Base-by-base conservation (phyloP, 1,140 invertebrate species). In the Nasonia vitripennis region DNA sequence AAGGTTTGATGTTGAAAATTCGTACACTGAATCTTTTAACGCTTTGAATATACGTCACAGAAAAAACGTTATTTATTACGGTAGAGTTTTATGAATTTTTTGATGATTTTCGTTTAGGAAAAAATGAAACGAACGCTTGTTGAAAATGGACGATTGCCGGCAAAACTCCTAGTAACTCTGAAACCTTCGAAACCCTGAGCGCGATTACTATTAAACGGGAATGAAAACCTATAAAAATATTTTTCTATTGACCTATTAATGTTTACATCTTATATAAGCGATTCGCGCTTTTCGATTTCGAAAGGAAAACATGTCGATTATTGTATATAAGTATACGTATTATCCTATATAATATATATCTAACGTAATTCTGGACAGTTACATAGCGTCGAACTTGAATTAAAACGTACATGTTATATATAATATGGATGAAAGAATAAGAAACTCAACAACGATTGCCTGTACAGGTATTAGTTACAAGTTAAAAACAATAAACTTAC, bases 141-240 rank as follows among this genome's bases (percentile, higher is more conserved):
- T 11, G 14, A 17, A n/a, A 67, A n/a, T n/a, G 67, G 67, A 68
- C n/a, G 20, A 68, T 23, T 1, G 9, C 67, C 67, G 67, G 5
- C n/a, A 68, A 68, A 23, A 68, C 67, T 17, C n/a, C 12, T 17
- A 68, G 67, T 23, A 68, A 68, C 67, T 68, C 51, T 62, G 84
- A 14, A 45, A 86, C 77, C 75, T 86, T 81, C 74, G 67, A 62
- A 88, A 87, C 88, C 88, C 89, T 89, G 88, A 90, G 88, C 81
- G 85, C 48, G 48, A 51, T 62, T 20, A 87, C 87, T 81, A 80
- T 41, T 9, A 23, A 71, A 81, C 17, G 68, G 79, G 12, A 82
- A 82, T 62, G 10, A 10, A 62, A 75, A 62, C n/a, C 17, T 75
- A 62, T n/a, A 82, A 82, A 75, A 82, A 82, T 82, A 82, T 62